Conservation (phyloP, 2,888 invertebrate species). For the Tortrix viridana region DNA sequence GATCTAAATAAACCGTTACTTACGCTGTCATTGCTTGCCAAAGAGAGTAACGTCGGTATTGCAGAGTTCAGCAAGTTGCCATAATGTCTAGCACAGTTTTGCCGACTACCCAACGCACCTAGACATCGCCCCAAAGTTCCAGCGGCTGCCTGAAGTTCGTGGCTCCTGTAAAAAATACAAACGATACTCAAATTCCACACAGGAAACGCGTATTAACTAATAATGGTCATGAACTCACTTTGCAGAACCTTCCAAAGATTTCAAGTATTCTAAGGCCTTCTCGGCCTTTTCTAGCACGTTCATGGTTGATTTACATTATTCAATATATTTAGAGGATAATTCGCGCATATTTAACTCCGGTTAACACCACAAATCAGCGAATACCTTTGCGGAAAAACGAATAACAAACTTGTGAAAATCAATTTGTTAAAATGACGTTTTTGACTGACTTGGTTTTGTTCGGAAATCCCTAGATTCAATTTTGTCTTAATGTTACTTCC, state of each 20-base stretch:
- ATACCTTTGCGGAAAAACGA: too few relatives aligned
- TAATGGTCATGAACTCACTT: conserved; percentile 59
- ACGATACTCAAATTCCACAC: conserved; percentile 24
- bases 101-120: conserved; percentile 72
- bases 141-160: conserved; percentile 75
- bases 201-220: conserved; percentile 40
- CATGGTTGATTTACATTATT: conserved; percentile 61
- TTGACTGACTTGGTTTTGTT: conserved; percentile 14
- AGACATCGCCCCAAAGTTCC: conserved; percentile 75
- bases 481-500: too few relatives aligned
- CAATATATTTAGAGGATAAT: conserved; percentile 37
- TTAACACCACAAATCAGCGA: conserved; percentile 54
- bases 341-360: conserved; percentile 49
- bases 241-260: conserved; percentile 65
- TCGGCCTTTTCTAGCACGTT: conserved; percentile 79
- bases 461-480: conserved; percentile 13
- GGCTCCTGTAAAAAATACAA: conserved; percentile 54
- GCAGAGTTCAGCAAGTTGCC: conserved; percentile 72
- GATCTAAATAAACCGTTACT: conserved; percentile 49
- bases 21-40: conserved; percentile 79
- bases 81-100: conserved; percentile 73
- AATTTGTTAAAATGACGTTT: conserved; percentile 47
- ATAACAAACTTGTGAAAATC: conserved; percentile 61
- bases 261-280: conserved; percentile 75
- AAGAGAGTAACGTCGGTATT: conserved; percentile 69